Evolutionary conservation across 2,888 invertebrate genomes (phyloP).

Genomic region (Meiosimyza platycephala): DNA sequence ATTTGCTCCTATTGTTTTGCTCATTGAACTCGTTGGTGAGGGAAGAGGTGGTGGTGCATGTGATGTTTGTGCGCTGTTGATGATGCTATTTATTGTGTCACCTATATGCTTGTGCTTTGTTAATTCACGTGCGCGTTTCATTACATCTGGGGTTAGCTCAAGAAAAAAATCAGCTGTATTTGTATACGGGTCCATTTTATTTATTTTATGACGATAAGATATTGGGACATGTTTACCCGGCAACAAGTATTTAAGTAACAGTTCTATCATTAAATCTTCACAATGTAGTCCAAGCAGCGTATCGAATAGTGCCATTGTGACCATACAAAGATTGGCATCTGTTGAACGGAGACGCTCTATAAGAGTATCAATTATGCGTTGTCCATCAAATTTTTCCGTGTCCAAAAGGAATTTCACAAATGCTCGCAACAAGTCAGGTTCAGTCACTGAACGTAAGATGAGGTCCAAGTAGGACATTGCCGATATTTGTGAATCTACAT

Average conservation of each 20-base stretch:
- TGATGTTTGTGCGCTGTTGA: not conserved
- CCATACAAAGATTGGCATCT: conserved; percentile 85
- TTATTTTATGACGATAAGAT: conserved; percentile 79
- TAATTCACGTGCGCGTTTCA: conserved; percentile 64
- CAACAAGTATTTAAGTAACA: conserved; percentile 86
- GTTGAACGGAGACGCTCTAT: conserved; percentile 80
- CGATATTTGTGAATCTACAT: conserved; percentile 88
- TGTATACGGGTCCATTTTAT: conserved; percentile 79
- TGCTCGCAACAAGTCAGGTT: conserved; percentile 83
- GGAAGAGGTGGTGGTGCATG: conserved; percentile 49
- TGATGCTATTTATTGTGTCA: conserved; percentile 46
- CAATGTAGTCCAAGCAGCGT: conserved; percentile 91
- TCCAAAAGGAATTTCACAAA: conserved; percentile 87
- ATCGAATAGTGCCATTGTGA: conserved; percentile 90
- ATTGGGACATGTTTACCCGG: conserved; percentile 81
- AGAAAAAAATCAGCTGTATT: conserved; percentile 82
- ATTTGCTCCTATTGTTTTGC: conserved; percentile 68
- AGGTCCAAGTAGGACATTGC: conserved; percentile 94
- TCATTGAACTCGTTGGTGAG: conserved; percentile 60
- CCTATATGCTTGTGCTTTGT: conserved; percentile 59
- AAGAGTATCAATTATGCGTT: conserved; percentile 83
- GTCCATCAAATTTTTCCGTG: conserved; percentile 85
- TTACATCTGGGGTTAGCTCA: conserved; percentile 74
- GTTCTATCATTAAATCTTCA: conserved; percentile 95
- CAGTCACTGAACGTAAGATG: conserved; percentile 86